Base-by-base conservation (phyloP, 2,888 invertebrate species). In the Stramonita haemastoma region DNA sequence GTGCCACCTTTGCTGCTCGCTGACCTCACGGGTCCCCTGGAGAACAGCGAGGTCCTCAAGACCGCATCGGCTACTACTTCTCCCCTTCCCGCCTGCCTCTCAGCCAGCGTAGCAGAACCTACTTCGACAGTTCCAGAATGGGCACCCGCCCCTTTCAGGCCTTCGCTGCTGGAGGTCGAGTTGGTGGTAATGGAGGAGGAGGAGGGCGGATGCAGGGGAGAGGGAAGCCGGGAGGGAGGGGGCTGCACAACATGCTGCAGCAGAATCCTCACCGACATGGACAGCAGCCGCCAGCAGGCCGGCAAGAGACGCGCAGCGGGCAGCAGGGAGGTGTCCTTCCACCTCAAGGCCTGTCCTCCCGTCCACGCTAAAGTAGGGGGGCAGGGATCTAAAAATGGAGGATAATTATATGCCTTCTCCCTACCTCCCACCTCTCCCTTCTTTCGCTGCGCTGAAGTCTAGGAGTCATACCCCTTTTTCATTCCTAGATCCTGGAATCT, bases 61-160 rank as follows among this genome's bases (percentile, higher is more conserved):
- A 93, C 26, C 90, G 92, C 46, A 91, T 92, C 26, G 93, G 92
- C 32, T 92, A 92, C 34, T 93, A 90, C 86, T 92, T 94, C 88
- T 93, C 93, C 15, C 92, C 93, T 8, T 90, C 90, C 60, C 13
- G 86, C 6, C 22, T 91, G 92, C 4, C 90, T 92, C 22, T 90
- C 91, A 6, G 87, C 93, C 36, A 92, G 93, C 11, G 93, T 29
- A 90, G 92, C 22, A 92, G 91, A 85, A 92, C 92, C n/a, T 83
- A 89, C 85, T 86, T 84, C 60, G 90, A 90, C 86, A 88, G 86
- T 26, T 85, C 85, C 19, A 56, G 81, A 66, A 85, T 66, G 8
- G 46, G 34, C 32, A 29, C 46, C 84, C n/a, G 57, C 15, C 19
- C 70, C 32, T 26, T 83, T 26, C 81, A 83, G 17, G 22, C 29